Base-by-base conservation (phyloP, 2,888 invertebrate species). In the Troilus luridus region DNA sequence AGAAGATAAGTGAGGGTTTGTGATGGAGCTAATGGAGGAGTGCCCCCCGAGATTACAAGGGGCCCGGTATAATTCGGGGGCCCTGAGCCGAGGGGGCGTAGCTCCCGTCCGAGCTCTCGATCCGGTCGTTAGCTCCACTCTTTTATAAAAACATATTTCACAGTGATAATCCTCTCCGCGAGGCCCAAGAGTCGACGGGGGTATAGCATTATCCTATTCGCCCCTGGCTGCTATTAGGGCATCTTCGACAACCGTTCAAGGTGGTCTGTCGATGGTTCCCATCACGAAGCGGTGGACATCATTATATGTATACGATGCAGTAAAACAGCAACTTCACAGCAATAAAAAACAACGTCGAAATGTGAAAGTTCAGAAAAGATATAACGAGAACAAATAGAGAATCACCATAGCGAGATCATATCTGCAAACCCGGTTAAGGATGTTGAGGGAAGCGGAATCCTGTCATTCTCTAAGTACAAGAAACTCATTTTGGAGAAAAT, bases 11-110 rank as follows among this genome's bases (percentile, higher is more conserved):
- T 90, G 77, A 56, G n/a, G 90, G 90, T 90, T 90, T 90, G 72
- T 77, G 90, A 54, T 77, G 77, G n/a, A 10, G 19, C 59, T 90
- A 72, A 90, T 90, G 90, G 72, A 12, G 58, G 19, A 90, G 24
- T 90, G 77, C 90, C 58, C 72, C 54, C 54, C 58, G 77, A 56
- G 90, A 90, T 90, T 90, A 90, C 90, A 90, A 90, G 90, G 77
- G 58, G 12, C 77, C 72, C 24, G 59, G 58, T 17, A 41, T 72
- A 72, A 72, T 90, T 90, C 58, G 90, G 90, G 27, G 72, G 67
- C 56, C 19, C 67, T 0, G 56, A 88, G 27, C 60, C 60, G 60
- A 62, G 88, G 60, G 88, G 88, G 59, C 59, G 88, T 88, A 85
- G 85, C 85, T 85, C 85, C 85, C 85, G 85, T 85, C 85, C 85